phyloP scores from a whole-genome alignment of 2,113 vertebrate species.

The Peromyscus californicus region DNA sequence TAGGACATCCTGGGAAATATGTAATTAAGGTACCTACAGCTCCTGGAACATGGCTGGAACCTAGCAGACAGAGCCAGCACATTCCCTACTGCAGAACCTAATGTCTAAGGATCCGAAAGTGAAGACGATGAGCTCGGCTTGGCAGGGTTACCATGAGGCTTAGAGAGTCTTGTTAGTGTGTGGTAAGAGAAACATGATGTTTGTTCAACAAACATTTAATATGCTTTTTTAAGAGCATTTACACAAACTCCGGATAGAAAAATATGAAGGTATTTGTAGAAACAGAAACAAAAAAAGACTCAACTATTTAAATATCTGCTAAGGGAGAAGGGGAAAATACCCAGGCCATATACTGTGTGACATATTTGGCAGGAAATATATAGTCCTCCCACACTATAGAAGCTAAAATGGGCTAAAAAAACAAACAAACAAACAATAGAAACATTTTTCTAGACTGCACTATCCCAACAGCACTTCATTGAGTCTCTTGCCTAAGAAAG shows the following conservation, averaged over 20 bases:
- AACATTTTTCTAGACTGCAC: background rate
- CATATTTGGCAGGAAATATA: background rate
- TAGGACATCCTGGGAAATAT: background rate
- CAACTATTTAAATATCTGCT: background rate
- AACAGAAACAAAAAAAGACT: conserved; percentile 10
- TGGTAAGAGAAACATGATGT: background rate
- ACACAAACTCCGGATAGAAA: background rate
- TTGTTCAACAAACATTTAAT: background rate
- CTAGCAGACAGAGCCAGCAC: background rate
- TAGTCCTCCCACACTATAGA: background rate
- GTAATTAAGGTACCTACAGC: background rate
- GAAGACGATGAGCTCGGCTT: background rate
- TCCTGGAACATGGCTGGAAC: background rate
- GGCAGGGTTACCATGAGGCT: background rate
- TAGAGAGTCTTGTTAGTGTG: background rate
- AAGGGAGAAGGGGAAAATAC: conserved; percentile 24
- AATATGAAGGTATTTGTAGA: background rate
- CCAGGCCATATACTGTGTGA: background rate
- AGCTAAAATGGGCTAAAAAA: background rate
- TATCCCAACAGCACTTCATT: background rate
- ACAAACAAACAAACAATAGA: conserved; percentile 35
- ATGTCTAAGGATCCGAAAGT: background rate
- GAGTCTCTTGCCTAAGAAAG: background rate
- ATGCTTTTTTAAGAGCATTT: background rate
- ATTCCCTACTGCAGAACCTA: background rate